Percentiles rank a stretch among this genome's conserved stretches.
phyloP scores from a whole-genome alignment of 2,113 vertebrate genomes.

The Bungarus multicinctus region DNA sequence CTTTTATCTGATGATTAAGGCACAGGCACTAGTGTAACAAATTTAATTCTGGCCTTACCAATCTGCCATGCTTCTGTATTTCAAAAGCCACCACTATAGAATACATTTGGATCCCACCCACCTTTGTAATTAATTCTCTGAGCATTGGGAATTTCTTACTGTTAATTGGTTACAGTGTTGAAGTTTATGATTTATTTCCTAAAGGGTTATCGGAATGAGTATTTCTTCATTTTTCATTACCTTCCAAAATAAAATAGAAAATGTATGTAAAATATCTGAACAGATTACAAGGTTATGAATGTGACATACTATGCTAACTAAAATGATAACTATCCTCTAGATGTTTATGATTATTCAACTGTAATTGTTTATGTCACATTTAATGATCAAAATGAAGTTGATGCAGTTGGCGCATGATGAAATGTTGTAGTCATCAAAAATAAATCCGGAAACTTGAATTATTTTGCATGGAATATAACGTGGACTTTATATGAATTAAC shows the following conservation, averaged over 20 bases:
- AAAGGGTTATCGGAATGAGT: no score
- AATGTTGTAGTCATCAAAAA: background rate
- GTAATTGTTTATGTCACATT: background rate
- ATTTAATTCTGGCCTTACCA: background rate
- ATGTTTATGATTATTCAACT: background rate
- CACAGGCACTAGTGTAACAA: background rate
- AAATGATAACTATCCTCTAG: background rate
- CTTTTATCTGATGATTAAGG: background rate
- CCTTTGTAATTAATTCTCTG: background rate
- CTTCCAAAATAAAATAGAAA: background rate
- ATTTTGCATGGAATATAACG: constrained; percentile 1
- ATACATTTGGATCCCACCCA: background rate
- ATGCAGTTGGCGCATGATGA: background rate
- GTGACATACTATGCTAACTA: background rate
- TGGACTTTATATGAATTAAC: background rate
- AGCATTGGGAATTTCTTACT: background rate
- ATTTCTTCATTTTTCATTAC: background rate
- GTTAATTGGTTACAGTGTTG: background rate
- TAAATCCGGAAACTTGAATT: background rate
- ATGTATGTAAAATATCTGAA: background rate
- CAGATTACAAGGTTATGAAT: background rate
- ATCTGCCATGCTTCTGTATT: background rate
- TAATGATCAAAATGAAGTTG: background rate
- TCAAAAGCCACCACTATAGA: background rate
- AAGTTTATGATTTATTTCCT: background rate